These are phyloP conservation scores for Brachionus sp. DNA, from an alignment of 1,140 invertebrate genomes.

Conservation along the genomic window DNA sequence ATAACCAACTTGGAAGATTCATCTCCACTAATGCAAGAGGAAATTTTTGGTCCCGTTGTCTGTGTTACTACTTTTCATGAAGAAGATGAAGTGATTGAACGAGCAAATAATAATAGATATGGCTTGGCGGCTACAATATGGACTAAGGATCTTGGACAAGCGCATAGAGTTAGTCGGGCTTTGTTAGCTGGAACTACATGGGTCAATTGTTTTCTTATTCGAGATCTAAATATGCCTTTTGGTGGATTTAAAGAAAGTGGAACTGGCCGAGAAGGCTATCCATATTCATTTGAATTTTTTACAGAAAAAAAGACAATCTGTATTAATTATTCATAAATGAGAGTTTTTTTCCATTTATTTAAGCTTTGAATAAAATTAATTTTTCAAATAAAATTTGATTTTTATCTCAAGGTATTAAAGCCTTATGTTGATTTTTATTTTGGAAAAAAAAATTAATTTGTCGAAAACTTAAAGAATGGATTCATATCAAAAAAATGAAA, in stretches of 20 bases:
- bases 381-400: not conserved
- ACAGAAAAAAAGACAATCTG: conserved; percentile 65
- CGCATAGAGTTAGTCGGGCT: conserved; percentile 61
- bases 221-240: conserved; percentile 66
- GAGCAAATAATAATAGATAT: conserved; percentile 62
- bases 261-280: conserved; percentile 63
- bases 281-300: conserved; percentile 64
- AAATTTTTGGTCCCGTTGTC: conserved; percentile 66
- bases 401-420: conserved; percentile 24
- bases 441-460: not conserved
- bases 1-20: conserved; percentile 60
- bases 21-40: conserved; percentile 63
- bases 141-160: conserved; percentile 58
- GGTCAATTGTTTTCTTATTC: conserved; percentile 66
- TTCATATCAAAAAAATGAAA: conserved; percentile 29
- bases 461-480: not conserved
- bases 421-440: not conserved
- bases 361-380: not conserved
- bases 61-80: conserved; percentile 63
- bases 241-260: conserved; percentile 66
- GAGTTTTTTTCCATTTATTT: conserved; percentile 24
- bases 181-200: conserved; percentile 65
- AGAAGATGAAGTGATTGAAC: conserved; percentile 60
- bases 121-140: conserved; percentile 64
- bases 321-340: conserved; percentile 52